Conservation (phyloP, 2,113 vertebrate species). For the Xerus inauris region DNA sequence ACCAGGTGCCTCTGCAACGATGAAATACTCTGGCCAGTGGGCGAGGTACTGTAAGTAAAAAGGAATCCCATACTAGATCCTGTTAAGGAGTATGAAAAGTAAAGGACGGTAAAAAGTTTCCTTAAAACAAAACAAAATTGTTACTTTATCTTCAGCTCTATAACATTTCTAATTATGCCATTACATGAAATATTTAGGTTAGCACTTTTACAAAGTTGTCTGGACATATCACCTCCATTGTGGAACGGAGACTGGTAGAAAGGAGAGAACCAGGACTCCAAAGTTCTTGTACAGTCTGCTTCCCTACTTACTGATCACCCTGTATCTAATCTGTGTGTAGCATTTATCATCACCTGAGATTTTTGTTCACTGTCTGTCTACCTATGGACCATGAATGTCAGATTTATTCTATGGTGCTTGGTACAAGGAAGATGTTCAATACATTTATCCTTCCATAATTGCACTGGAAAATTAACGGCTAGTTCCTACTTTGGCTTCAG, state of each 20-base stretch:
- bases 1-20: slow-evolving; percentile 96
- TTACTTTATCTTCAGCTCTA: not conserved
- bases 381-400: not conserved
- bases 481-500: not conserved
- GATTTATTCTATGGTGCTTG: not conserved
- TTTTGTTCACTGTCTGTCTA: not conserved
- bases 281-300: not conserved
- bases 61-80: slow-evolving; percentile 94
- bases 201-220: not conserved
- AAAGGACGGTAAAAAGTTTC: not conserved
- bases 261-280: not conserved
- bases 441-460: not conserved
- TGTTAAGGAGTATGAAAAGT: slow-evolving; percentile 83
- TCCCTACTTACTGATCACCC: not conserved
- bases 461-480: not conserved
- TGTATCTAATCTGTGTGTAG: not conserved
- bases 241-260: not conserved
- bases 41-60: slow-evolving; percentile 98
- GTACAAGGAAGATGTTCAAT: not conserved
- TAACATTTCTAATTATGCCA: not conserved
- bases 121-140: not conserved
- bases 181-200: slow-evolving; percentile 8
- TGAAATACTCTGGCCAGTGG: slow-evolving; percentile 98
- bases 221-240: not conserved
- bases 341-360: not conserved